phyloP scores from a whole-genome alignment of 2,113 vertebrate species.

The Microcebus lehilahytsara region DNA sequence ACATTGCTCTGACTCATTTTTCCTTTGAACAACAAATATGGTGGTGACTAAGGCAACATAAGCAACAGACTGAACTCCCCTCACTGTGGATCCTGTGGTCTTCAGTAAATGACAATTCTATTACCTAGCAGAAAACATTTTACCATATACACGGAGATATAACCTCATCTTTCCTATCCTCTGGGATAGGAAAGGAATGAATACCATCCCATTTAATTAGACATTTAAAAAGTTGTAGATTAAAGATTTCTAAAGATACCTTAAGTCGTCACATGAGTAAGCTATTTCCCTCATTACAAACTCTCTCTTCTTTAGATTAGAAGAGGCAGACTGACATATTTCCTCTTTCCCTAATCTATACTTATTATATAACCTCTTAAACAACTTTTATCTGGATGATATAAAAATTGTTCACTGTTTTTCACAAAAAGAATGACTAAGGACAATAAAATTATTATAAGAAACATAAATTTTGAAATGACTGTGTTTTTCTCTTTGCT shows the following conservation, averaged over 20 bases:
- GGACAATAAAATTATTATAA: background rate
- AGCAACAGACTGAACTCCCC: background rate
- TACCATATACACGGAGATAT: background rate
- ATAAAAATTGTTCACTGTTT: background rate
- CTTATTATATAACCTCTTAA: constrained; percentile 28
- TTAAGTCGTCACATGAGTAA: background rate
- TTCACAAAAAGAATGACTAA: background rate
- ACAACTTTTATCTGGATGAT: background rate
- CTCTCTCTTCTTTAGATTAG: background rate
- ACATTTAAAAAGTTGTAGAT: background rate
- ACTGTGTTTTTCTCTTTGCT: background rate
- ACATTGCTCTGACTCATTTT: constrained; percentile 67
- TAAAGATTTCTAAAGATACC: constrained; percentile 5
- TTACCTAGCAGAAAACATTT: constrained; percentile 11
- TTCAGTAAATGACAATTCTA: constrained; percentile 26
- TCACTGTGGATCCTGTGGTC: constrained; percentile 33
- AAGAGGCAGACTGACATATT: background rate
- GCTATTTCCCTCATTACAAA: background rate
- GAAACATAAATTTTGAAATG: constrained; percentile 10
- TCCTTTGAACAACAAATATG: constrained; percentile 46
- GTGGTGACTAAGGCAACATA: constrained; percentile 38
- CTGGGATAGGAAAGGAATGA: background rate
- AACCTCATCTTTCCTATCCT: background rate
- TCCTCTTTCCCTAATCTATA: background rate
- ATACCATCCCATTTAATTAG: background rate